Evolutionary conservation across 2,797 vertebrate species (phyloP), one percentile per base, ranked within the genome.

Genomic region (Onychomys arenicola): DNA sequence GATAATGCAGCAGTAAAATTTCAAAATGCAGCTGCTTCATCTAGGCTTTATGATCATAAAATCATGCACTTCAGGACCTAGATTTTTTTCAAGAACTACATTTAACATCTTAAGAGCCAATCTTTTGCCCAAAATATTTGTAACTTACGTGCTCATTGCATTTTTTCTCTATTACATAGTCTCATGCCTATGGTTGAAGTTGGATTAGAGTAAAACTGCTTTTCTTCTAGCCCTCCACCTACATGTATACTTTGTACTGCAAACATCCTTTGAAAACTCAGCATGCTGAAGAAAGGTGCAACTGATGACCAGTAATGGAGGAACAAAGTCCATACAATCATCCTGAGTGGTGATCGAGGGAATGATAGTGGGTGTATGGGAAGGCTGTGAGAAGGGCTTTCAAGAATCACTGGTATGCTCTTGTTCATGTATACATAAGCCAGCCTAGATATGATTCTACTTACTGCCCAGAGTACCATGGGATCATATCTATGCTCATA

Each of bases 1-100:
- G 83, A 69, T 55, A 88, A 40, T 34, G 61, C 1, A 29, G 59
- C 90, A 86, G 90, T 63, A 43, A 49, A 69, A 32, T 40, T 52
- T n/a, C 17, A 25, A 78, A 59, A n/a, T 46, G 91, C 96, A 97
- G 97, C 97, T 97, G 96, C 59, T 91, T 82, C 93, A 40, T 73
- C 77, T 92, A 16, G 43, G 90, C 93, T 81, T 83, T 49, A 5
- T 52, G 69, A 88, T 65, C 86, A 73, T 40, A 57, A 93, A 92
- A 34, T 92, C 57, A 21, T 5, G 55, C n/a, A 59, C 69, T 95
- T 90, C 55, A 14, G 14, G 14, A 93, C 40, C 46, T 65, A 11
- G 25, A 25, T n/a, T 9, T 23, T 8, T n/a, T 78, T 94, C 80
- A 94, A 94, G 95, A 87, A 96, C 91, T 73, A 46, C 92, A 93